These are phyloP conservation scores for Gavia stellata DNA, from an alignment of 2,113 vertebrate genomes.

Conservation along the genomic window DNA sequence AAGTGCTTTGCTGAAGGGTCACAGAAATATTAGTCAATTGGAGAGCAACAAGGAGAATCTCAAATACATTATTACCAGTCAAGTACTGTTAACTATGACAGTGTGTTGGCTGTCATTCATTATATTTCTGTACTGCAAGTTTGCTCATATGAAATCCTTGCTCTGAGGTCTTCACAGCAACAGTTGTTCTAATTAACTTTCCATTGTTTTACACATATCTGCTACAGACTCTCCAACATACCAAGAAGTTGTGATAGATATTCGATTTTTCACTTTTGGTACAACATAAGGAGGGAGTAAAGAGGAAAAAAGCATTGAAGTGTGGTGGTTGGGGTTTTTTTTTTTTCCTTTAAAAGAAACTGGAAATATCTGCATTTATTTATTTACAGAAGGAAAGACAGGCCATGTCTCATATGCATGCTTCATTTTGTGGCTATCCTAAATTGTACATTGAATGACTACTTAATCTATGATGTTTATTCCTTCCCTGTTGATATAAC, in stretches of 20 bases:
- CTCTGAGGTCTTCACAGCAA: neutral
- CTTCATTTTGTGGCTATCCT: neutral
- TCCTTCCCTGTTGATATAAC: neutral
- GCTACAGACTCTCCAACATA: neutral
- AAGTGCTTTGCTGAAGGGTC: neutral
- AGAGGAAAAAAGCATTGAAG: neutral
- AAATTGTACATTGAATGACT: neutral
- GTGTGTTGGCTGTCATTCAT: accelerated
- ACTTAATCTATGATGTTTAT: neutral
- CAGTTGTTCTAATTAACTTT: neutral
- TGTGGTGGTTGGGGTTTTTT: neutral
- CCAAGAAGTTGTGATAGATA: neutral
- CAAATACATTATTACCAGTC: neutral
- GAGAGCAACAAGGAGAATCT: neutral
- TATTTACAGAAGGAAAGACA: neutral
- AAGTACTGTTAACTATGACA: neutral
- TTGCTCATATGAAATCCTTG: neutral
- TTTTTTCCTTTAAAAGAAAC: neutral
- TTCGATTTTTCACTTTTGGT: neutral
- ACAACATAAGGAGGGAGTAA: neutral
- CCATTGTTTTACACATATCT: neutral
- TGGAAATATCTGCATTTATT: neutral
- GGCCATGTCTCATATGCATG: neutral
- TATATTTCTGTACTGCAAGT: neutral
- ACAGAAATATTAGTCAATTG: neutral